A percentile compares a stretch with the other conserved stretches of the same genome.
Conservation (phyloP, 2,888 invertebrate species). For the Resseliella maxima region DNA sequence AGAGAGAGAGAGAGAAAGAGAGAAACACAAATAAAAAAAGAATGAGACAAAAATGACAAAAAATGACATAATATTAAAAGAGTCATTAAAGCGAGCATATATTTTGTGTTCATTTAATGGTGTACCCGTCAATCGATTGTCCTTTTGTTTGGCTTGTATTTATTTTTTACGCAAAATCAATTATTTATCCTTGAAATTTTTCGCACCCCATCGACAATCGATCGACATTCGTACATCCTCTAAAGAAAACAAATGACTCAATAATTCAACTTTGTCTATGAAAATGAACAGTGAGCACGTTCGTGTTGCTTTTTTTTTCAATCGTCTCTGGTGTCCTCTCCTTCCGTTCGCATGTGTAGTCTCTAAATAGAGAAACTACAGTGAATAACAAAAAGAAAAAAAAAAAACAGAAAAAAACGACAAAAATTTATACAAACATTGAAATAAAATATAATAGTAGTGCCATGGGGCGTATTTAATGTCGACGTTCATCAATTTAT, state of each 20-base stretch:
- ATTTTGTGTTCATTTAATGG: conserved; percentile 52
- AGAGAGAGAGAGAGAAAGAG: background rate
- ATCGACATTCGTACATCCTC: background rate
- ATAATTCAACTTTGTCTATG: conserved; percentile 51
- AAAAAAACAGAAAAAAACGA: conserved; percentile 5
- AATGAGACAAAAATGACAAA: background rate
- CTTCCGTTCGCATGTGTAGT: background rate
- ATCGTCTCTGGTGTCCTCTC: no score
- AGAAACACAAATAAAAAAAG: no score
- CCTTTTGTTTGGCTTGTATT: conserved; percentile 39
- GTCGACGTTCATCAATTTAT: conserved; percentile 57
- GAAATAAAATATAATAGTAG: conserved; percentile 55
- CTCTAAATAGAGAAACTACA: background rate
- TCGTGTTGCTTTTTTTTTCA: background rate
- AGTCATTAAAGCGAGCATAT: conserved; percentile 55
- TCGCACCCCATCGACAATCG: conserved; percentile 54
- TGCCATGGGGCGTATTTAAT: conserved; percentile 56
- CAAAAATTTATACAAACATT: conserved; percentile 44
- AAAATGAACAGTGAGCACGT: conserved; percentile 36
- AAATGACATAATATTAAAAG: conserved; percentile 56
- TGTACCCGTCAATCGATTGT: background rate
- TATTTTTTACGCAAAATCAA: conserved; percentile 56
- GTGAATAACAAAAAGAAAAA: background rate
- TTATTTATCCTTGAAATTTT: conserved; percentile 57
- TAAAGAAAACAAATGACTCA: conserved; percentile 55